These are phyloP conservation scores for Melanotaenia duboulayi DNA, from an alignment of 2,113 vertebrate species.

Conservation along the genomic window DNA sequence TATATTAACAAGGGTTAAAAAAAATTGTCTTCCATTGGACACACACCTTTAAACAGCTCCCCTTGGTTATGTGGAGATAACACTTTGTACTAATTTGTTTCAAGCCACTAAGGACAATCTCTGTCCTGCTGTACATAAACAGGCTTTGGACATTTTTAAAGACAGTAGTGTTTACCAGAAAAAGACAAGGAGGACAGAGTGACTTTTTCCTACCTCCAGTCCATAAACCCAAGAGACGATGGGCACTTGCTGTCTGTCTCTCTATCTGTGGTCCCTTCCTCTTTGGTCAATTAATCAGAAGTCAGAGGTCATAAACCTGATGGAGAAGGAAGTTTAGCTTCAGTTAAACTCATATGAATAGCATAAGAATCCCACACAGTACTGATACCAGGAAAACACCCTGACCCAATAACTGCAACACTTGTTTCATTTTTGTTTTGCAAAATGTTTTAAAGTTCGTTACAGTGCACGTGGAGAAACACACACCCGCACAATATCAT, in stretches of 20 bases:
- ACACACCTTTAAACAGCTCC: background rate
- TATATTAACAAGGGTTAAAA: background rate
- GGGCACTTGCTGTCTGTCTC: conserved; percentile 42
- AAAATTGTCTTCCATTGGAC: background rate
- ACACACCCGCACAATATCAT: conserved; percentile 28
- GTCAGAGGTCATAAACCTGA: conserved; percentile 57
- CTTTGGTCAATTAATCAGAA: conserved; percentile 33
- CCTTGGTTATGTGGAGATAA: background rate
- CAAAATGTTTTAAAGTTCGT: background rate
- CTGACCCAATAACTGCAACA: conserved; percentile 3
- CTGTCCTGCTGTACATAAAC: background rate
- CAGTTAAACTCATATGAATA: background rate
- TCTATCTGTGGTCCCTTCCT: conserved; percentile 22
- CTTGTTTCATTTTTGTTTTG: conserved; percentile 12
- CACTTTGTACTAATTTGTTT: no score
- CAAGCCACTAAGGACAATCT: background rate
- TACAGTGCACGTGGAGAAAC: background rate
- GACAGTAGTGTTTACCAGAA: background rate
- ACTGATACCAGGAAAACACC: background rate
- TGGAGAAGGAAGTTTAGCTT: background rate
- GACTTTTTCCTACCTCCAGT: conserved; percentile 77
- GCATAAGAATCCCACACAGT: background rate
- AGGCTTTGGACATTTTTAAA: background rate
- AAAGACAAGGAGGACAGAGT: background rate
- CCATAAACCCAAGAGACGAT: conserved; percentile 79